These are phyloP conservation scores for Brachystomella parvula DNA, from an alignment of 1,140 invertebrate genomes.

Conservation along the genomic window DNA sequence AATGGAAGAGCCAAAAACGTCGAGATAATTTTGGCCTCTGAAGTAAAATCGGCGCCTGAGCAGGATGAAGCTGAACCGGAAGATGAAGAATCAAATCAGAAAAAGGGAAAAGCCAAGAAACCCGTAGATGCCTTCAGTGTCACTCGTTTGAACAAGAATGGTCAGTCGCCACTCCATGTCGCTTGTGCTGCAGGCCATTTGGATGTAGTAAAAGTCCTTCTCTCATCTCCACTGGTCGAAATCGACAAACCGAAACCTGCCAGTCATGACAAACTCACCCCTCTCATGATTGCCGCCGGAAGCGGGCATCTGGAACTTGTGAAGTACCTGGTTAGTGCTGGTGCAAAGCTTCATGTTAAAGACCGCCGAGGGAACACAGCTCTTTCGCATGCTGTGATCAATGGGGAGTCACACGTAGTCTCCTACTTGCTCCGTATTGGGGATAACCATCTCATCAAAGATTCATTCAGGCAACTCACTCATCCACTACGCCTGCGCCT, in stretches of 20 bases:
- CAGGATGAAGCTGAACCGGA: neutral
- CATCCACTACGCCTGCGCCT: slow-evolving; percentile 51
- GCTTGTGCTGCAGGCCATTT: slow-evolving; percentile 45
- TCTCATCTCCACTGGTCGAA: slow-evolving; percentile 47
- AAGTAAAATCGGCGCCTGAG: slow-evolving; percentile 4
- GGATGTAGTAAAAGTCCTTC: slow-evolving; percentile 44
- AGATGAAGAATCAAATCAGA: slow-evolving; percentile 10
- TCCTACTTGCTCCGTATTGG: slow-evolving; percentile 48
- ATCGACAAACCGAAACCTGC: slow-evolving; percentile 41
- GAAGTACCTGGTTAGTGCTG: slow-evolving; percentile 33
- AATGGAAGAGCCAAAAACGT: slow-evolving; percentile 47
- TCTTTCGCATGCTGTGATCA: slow-evolving; percentile 49
- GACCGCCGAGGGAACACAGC: slow-evolving; percentile 49
- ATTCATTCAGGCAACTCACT: slow-evolving; percentile 49
- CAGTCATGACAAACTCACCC: slow-evolving; percentile 38
- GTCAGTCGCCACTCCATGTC: slow-evolving; percentile 48
- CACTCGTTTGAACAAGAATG: slow-evolving; percentile 40
- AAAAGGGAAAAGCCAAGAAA: neutral
- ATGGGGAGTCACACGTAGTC: slow-evolving; percentile 48
- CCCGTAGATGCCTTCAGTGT: slow-evolving; percentile 14
- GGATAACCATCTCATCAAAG: slow-evolving; percentile 45
- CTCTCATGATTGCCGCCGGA: slow-evolving; percentile 34
- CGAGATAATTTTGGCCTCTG: slow-evolving; percentile 44
- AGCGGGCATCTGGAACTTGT: slow-evolving; percentile 37
- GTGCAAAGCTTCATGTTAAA: slow-evolving; percentile 34